Evolutionary conservation across 2,113 vertebrate species (phyloP).

Genomic region (Dicerorhinus sumatrensis): DNA sequence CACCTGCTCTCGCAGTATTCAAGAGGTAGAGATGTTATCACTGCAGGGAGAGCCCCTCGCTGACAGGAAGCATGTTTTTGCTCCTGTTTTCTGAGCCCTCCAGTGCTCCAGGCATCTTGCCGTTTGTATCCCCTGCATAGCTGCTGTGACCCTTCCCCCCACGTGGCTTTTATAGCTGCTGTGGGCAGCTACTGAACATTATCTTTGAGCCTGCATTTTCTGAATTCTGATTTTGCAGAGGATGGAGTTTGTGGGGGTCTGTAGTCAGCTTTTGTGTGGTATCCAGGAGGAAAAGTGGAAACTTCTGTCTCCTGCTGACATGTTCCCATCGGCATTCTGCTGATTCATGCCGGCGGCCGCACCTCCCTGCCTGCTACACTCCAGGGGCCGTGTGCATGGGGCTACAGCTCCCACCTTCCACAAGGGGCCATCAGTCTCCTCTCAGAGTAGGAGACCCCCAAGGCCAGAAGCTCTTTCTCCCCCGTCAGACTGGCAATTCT

Average conservation of each 20-base stretch:
- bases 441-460: too few species aligned
- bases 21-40: rapidly evolving
- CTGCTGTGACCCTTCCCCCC: neutral
- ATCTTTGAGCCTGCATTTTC: too few species aligned
- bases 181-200: rapidly evolving
- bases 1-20: rapidly evolving
- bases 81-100: neutral
- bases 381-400: rapidly evolving
- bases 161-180: rapidly evolving
- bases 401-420: neutral
- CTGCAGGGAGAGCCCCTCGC: neutral
- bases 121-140: rapidly evolving
- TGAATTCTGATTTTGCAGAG: neutral
- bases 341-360: neutral
- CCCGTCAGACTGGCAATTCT: neutral
- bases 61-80: rapidly evolving
- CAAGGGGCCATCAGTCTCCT: rapidly evolving
- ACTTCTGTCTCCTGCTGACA: rapidly evolving
- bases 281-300: neutral
- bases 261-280: rapidly evolving
- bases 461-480: neutral
- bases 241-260: too few species aligned
- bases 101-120: rapidly evolving
- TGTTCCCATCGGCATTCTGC: rapidly evolving
- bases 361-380: rapidly evolving